These are phyloP conservation scores for Scytalopus superciliaris DNA, from an alignment of 2,113 vertebrate species.

Conservation along the genomic window DNA sequence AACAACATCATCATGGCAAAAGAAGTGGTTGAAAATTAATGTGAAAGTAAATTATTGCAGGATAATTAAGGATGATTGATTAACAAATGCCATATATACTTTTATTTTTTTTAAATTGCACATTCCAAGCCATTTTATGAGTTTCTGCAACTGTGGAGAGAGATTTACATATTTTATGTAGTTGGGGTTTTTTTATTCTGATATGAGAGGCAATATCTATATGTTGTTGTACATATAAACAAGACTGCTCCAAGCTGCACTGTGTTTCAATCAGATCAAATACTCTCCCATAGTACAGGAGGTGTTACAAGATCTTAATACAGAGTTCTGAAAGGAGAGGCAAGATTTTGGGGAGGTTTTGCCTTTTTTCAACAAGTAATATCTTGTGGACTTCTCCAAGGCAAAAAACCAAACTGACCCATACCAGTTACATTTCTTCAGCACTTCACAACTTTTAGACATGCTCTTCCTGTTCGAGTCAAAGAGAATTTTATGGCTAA, in stretches of 20 bases:
- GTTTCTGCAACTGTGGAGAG: not conserved
- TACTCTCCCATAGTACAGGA: not conserved
- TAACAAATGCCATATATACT: not conserved
- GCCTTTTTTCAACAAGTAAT: not conserved
- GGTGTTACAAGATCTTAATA: not conserved
- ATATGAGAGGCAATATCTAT: not conserved
- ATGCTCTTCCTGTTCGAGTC: not conserved
- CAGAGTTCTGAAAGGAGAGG: not conserved
- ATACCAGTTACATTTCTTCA: not conserved
- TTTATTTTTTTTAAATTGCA: not conserved
- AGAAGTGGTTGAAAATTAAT: not conserved
- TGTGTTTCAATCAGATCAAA: not conserved
- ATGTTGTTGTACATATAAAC: not conserved
- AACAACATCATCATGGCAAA: not conserved
- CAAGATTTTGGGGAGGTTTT: fast-evolving
- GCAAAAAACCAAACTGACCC: not conserved
- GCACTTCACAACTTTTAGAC: not conserved
- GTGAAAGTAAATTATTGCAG: not conserved
- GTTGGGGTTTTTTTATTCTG: not conserved
- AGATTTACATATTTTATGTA: not conserved
- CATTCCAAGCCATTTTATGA: not conserved
- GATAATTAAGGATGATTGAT: not conserved
- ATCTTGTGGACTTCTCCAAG: not conserved
- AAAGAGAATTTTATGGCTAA: not conserved
- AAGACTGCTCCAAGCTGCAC: not conserved